Percentiles rank a stretch among this genome's conserved stretches.
Conservation (phyloP, 2,113 vertebrate genomes). For the Taxidea taxus region DNA sequence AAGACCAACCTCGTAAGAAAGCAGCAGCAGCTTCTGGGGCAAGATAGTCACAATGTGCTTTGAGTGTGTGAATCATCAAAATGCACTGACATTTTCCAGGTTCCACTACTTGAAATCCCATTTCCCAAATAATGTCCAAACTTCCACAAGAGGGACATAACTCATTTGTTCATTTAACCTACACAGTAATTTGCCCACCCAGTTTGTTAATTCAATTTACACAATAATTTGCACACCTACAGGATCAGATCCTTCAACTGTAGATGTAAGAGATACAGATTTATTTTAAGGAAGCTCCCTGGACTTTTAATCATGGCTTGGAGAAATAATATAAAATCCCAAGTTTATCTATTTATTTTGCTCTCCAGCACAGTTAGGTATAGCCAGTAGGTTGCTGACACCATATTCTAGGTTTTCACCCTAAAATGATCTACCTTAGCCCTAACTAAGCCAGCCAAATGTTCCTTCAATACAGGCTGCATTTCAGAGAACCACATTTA, state of each 20-base stretch:
- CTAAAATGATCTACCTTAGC: not conserved
- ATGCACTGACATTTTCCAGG: not conserved
- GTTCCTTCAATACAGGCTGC: not conserved
- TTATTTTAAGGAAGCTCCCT: not conserved
- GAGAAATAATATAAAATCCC: not conserved
- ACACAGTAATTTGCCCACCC: not conserved
- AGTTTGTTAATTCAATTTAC: not conserved
- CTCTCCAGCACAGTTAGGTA: not conserved
- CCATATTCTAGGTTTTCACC: not conserved
- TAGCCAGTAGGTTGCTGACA: not conserved
- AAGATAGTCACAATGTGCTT: not conserved
- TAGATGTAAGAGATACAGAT: not conserved
- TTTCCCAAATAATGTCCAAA: not conserved
- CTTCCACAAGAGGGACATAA: not conserved
- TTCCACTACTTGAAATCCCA: not conserved
- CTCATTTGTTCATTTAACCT: not conserved
- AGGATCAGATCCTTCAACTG: not conserved
- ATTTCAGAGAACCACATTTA: not conserved
- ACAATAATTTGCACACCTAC: not conserved
- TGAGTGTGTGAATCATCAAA: not conserved
- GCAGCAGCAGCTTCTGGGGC: not conserved
- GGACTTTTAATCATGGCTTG: not conserved
- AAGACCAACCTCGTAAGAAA: not conserved
- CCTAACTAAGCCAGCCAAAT: not conserved
- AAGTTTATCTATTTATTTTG: not conserved